Base-by-base conservation (phyloP, 2,113 vertebrate species). In the zebrafish (Danio rerio) region DNA sequence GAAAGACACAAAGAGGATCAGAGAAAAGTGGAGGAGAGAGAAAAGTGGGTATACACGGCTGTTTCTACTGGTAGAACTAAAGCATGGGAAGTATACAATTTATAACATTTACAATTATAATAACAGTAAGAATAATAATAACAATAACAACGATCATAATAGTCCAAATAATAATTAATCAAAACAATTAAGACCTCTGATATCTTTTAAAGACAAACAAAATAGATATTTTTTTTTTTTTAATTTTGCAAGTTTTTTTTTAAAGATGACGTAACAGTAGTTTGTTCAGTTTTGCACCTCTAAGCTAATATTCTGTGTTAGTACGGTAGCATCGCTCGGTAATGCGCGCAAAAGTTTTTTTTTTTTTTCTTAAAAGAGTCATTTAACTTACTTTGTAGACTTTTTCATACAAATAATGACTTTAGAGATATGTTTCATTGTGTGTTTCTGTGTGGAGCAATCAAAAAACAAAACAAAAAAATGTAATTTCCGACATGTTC, bases 301-400 rank as follows among this genome's bases (percentile, higher is more conserved):
- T 94, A 91, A 89, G 91, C 92, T 95, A 95, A 94, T 93, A 92
- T 91, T 93, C 88, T 90, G 92, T 93, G 94, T 94, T 95, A 95
- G 94, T 95, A 94, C 92, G 92, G 88, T 90, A 92, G 90, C 84
- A 86, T 88, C 82, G 80, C 85, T 91, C 88, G 88, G 89, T 93
- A 93, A 94, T 90, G 90, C 78, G 45, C 89, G 89, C 88, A 92
- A 91, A 93, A 94, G 91, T 90, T 75, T 83, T 56, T 82, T 82
- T 88, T 89, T 88, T n/a, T n/a, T n/a, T 81, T 91, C 88, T 93
- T 92, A 92, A 93, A 93, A 93, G 92, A 90, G 90, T 92, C 87
- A 90, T 93, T 94, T 93, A 90, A 92, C 90, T 92, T 92, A 91
- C 89, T 89, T 91, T 84, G 79, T 81, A 88, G 85, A 88, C 88